A percentile compares a stretch with the other conserved stretches of the same genome.
phyloP scores from a whole-genome alignment of 2,888 invertebrate genomes.

The Zygogramma bicolorata region DNA sequence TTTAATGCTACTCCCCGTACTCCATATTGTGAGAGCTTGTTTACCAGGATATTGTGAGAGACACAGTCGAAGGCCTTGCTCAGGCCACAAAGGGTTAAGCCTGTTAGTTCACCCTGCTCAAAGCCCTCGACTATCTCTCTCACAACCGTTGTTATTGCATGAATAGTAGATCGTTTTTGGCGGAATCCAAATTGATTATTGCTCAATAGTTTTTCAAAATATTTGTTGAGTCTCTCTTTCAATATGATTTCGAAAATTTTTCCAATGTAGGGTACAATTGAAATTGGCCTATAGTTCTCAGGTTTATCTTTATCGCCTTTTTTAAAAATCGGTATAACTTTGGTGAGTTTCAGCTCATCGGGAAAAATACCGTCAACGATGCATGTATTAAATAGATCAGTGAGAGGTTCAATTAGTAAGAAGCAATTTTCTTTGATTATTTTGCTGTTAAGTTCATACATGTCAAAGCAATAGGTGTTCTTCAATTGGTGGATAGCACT shows the following conservation, averaged over 20 bases:
- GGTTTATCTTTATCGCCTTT: background rate
- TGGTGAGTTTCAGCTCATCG: background rate
- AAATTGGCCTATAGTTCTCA: background rate
- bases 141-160: no score
- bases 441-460: slow-evolving; percentile 3
- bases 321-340: slow-evolving; percentile 3
- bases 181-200: no score
- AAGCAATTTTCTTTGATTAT: background rate
- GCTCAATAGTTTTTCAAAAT: slow-evolving; percentile 9
- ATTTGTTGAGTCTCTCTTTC: background rate
- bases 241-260: background rate
- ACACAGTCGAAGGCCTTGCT: no score
- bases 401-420: background rate
- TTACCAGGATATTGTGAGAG: no score
- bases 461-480: background rate
- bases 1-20: no score
- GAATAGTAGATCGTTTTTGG: no score
- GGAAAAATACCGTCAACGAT: background rate
- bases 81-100: no score
- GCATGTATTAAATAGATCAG: background rate
- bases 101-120: no score
- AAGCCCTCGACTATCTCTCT: no score
- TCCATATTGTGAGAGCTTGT: no score
- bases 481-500: slow-evolving; percentile 6
- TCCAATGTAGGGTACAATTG: background rate